Evolutionary conservation across 2,113 vertebrate species (phyloP).

Genomic region (Heloderma charlesbogerti): DNA sequence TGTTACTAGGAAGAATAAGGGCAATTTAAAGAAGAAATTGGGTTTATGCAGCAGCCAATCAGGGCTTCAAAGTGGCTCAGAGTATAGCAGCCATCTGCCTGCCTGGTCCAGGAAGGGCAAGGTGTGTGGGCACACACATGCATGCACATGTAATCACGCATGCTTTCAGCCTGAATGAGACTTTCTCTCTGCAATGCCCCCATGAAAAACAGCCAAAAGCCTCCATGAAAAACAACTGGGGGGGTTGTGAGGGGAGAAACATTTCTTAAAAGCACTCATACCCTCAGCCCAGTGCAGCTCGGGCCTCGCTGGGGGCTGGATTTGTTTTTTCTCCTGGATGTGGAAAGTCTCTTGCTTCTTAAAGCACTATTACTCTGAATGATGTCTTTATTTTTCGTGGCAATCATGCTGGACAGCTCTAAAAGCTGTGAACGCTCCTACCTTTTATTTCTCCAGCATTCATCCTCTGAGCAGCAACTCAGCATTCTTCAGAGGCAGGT

Average conservation of each 20-base stretch:
- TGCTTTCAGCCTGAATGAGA: not conserved
- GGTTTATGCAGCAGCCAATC: not conserved
- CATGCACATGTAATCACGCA: not conserved
- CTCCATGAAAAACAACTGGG: not conserved
- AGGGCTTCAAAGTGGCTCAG: not conserved
- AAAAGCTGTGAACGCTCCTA: not conserved
- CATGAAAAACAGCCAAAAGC: not conserved
- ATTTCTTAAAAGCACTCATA: not conserved
- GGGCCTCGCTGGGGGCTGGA: not conserved
- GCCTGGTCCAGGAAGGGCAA: not conserved
- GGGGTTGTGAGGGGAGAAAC: not conserved
- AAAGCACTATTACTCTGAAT: conserved; percentile 25
- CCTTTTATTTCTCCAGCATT: conserved; percentile 47
- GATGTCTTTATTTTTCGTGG: conserved; percentile 53
- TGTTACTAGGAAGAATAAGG: not conserved
- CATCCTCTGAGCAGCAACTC: conserved; percentile 51
- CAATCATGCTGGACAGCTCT: conserved; percentile 38
- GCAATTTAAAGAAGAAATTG: not conserved
- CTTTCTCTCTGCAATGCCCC: not conserved
- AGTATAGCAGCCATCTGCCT: not conserved
- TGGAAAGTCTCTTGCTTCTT: not conserved
- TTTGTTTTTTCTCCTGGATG: not conserved
- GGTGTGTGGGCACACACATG: not conserved
- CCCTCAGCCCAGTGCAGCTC: not conserved
- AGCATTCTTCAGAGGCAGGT: conserved; percentile 22